These are phyloP conservation scores for Drosophila niveifrons DNA, from an alignment of 2,888 invertebrate genomes.

Conservation along the genomic window DNA sequence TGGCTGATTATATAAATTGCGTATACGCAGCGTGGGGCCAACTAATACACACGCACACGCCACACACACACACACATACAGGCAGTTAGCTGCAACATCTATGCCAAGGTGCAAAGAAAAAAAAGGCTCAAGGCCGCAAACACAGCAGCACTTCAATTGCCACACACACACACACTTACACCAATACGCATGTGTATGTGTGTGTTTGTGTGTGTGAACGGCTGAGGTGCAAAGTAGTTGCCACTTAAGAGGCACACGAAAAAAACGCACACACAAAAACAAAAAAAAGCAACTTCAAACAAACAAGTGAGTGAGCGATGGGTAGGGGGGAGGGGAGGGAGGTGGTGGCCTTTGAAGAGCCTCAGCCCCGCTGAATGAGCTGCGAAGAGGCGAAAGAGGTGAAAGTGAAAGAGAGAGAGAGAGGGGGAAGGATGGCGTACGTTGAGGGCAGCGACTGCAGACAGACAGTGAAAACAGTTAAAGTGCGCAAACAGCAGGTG, in stretches of 20 bases:
- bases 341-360: slow-evolving; percentile 55
- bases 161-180: slow-evolving; percentile 27
- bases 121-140: slow-evolving; percentile 71
- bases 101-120: slow-evolving; percentile 66
- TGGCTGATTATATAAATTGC: slow-evolving; percentile 44
- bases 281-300: slow-evolving; percentile 58
- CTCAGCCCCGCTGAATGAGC: slow-evolving; percentile 36
- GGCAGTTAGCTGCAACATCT: slow-evolving; percentile 46
- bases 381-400: background rate
- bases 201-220: slow-evolving; percentile 53
- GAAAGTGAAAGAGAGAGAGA: background rate
- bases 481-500: slow-evolving; percentile 36
- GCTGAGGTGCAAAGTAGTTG: slow-evolving; percentile 78
- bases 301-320: slow-evolving; percentile 56
- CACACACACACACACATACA: background rate
- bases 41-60: slow-evolving; percentile 1
- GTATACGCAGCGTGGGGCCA: slow-evolving; percentile 35
- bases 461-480: slow-evolving; percentile 50
- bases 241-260: slow-evolving; percentile 66
- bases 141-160: slow-evolving; percentile 49
- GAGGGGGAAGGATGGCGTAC: background rate
- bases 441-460: slow-evolving; percentile 2
- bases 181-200: slow-evolving; percentile 4
- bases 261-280: slow-evolving; percentile 7
- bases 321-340: background rate